Evolutionary conservation across 1,140 invertebrate species (phyloP).

Genomic region (Drosophila ambigua): DNA sequence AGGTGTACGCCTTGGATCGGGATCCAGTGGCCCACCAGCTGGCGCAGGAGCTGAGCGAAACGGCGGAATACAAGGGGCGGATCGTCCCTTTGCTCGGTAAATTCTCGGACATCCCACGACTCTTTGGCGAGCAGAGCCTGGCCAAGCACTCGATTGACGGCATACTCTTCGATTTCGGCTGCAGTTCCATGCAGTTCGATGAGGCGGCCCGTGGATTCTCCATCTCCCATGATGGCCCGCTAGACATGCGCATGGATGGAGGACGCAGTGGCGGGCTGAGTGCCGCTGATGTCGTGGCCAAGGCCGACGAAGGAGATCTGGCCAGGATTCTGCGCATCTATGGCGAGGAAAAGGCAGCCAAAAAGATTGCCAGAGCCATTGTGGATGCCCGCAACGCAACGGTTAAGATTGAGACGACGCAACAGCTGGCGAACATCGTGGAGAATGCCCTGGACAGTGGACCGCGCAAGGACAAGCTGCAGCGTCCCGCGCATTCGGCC

Average conservation of each 20-base stretch:
- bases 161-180: slow-evolving; percentile 97
- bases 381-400: slow-evolving; percentile 94
- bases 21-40: slow-evolving; percentile 91
- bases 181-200: slow-evolving; percentile 98
- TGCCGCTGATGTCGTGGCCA: slow-evolving; percentile 93
- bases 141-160: slow-evolving; percentile 90
- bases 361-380: slow-evolving; percentile 94
- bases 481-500: slow-evolving; percentile 91
- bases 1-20: slow-evolving; percentile 93
- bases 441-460: slow-evolving; percentile 85
- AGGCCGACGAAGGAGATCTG: slow-evolving; percentile 91
- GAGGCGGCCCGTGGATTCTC: slow-evolving; percentile 92
- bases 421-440: slow-evolving; percentile 92
- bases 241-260: slow-evolving; percentile 98
- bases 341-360: slow-evolving; percentile 95
- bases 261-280: slow-evolving; percentile 88
- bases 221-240: slow-evolving; percentile 91
- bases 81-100: slow-evolving; percentile 91
- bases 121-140: slow-evolving; percentile 87
- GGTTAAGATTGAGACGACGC: slow-evolving; percentile 91
- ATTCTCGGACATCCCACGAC: slow-evolving; percentile 93
- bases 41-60: slow-evolving; percentile 86
- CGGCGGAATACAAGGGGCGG: slow-evolving; percentile 87
- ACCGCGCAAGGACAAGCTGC: slow-evolving; percentile 88
- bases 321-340: slow-evolving; percentile 94